Evolutionary conservation across 2,113 vertebrate genomes (phyloP).

Genomic region (Siniperca chuatsi): DNA sequence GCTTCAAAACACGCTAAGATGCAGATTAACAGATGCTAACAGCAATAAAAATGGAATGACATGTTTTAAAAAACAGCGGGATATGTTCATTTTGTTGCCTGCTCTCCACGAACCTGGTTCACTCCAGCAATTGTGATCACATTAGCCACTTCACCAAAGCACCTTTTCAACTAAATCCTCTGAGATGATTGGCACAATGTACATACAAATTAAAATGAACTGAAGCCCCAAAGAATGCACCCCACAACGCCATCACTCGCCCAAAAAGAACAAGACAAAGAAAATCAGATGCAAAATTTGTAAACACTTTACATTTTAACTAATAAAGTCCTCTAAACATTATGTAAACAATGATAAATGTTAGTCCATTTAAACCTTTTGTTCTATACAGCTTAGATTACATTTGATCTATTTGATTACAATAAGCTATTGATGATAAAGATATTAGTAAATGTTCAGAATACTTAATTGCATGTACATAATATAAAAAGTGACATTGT

Average conservation of each 20-base stretch:
- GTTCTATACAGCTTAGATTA: conserved; percentile 83
- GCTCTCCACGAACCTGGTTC: conserved; percentile 36
- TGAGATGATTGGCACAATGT: conserved; percentile 79
- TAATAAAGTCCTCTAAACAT: conserved; percentile 74
- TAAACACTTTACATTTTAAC: conserved; percentile 82
- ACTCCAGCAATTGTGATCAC: conserved; percentile 61
- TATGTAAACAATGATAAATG: conserved; percentile 85
- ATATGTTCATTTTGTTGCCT: conserved; percentile 62
- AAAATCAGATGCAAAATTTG: conserved; percentile 76
- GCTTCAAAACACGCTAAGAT: conserved; percentile 26
- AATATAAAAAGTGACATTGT: conserved; percentile 86
- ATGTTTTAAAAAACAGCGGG: conserved; percentile 36
- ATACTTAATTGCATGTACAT: conserved; percentile 86
- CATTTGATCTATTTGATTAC: conserved; percentile 84
- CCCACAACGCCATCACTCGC: not conserved
- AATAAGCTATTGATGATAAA: conserved; percentile 81
- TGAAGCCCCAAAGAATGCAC: conserved; percentile 24
- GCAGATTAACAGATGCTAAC: not conserved
- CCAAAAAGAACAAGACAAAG: conserved; percentile 34
- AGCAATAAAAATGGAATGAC: conserved; percentile 44
- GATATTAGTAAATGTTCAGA: conserved; percentile 84
- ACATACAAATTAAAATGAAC: conserved; percentile 61
- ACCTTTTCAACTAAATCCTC: conserved; percentile 65
- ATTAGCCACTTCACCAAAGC: conserved; percentile 59
- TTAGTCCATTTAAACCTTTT: conserved; percentile 77